Percentiles rank a stretch among this genome's conserved stretches.
Conservation (phyloP, 1,140 invertebrate genomes). For the Maconellicoccus hirsutus region DNA sequence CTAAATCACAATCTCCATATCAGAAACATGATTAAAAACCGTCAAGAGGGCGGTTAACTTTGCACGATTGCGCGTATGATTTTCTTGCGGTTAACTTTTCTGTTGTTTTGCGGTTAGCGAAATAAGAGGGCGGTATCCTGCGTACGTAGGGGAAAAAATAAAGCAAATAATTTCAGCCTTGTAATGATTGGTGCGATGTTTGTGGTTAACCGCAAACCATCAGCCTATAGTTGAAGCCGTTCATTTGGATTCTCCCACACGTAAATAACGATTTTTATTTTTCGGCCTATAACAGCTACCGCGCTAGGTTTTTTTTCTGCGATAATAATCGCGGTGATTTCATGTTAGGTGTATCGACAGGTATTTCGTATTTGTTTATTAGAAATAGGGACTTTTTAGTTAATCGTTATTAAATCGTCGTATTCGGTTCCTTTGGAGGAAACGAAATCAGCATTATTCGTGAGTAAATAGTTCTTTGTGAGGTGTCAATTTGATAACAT, state of each 20-base stretch:
- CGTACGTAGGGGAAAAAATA: slow-evolving; percentile 14
- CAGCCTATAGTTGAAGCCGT: slow-evolving; percentile 15
- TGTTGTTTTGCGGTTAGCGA: slow-evolving; percentile 16
- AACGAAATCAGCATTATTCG: too few relatives aligned
- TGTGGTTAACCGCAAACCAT: slow-evolving; percentile 18
- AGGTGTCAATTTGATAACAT: too few relatives aligned
- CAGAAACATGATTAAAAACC: not conserved
- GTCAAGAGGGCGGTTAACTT: not conserved
- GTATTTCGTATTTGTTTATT: too few relatives aligned
- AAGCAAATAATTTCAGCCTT: slow-evolving; percentile 13
- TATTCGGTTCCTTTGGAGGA: too few relatives aligned
- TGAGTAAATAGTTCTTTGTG: too few relatives aligned
- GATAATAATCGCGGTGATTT: too few relatives aligned
- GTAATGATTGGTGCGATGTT: slow-evolving; percentile 18
- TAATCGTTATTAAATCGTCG: too few relatives aligned
- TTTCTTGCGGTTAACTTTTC: slow-evolving; percentile 20
- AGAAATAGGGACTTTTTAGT: too few relatives aligned
- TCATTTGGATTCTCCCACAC: not conserved
- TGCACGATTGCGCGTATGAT: slow-evolving; percentile 19
- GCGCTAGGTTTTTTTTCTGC: too few relatives aligned
- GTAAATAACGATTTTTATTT: not conserved
- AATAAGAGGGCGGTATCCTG: slow-evolving; percentile 17
- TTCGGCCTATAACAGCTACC: too few relatives aligned
- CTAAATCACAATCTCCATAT: not conserved
- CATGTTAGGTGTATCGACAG: too few relatives aligned